Conservation (phyloP, 1,140 invertebrate species). For the Plectrocnemia conspersa region DNA sequence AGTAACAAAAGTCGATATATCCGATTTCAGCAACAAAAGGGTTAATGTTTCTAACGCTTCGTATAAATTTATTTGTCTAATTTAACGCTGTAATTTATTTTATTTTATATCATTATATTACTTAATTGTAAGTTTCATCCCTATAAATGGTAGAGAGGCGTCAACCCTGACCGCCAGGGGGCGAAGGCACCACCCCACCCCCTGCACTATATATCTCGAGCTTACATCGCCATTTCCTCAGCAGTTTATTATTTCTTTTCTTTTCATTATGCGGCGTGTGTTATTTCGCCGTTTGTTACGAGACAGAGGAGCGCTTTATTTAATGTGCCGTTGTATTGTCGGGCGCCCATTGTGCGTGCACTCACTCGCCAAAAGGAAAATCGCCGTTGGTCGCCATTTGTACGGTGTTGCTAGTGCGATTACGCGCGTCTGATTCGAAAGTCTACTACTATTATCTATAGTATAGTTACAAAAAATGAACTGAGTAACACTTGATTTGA, state of each 20-base stretch:
- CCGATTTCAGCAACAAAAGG: no score
- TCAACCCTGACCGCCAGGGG: slow-evolving; percentile 1
- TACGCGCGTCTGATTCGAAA: slow-evolving; percentile 4
- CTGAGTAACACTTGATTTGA: no score
- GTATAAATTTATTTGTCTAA: no score
- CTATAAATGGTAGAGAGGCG: no score
- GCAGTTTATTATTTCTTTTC: slow-evolving; percentile 33
- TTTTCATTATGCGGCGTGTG: slow-evolving; percentile 32
- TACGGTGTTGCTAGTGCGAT: slow-evolving; percentile 17
- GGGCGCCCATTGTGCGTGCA: slow-evolving; percentile 23
- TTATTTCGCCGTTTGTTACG: slow-evolving; percentile 24
- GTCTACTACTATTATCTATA: neutral
- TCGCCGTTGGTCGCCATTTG: slow-evolving; percentile 19
- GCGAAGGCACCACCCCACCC: slow-evolving; percentile 3
- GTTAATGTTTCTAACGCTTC: no score
- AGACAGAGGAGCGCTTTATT: slow-evolving; percentile 19
- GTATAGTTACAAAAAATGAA: no score
- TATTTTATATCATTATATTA: no score
- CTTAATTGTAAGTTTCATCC: no score
- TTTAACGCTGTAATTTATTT: no score
- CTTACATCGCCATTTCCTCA: slow-evolving; percentile 33
- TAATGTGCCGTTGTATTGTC: slow-evolving; percentile 21
- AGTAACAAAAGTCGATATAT: no score
- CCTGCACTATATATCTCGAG: slow-evolving; percentile 17
- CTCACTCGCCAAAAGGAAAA: slow-evolving; percentile 22